phyloP scores from a whole-genome alignment of 1,140 invertebrate species.

The Charaxes varanes region DNA sequence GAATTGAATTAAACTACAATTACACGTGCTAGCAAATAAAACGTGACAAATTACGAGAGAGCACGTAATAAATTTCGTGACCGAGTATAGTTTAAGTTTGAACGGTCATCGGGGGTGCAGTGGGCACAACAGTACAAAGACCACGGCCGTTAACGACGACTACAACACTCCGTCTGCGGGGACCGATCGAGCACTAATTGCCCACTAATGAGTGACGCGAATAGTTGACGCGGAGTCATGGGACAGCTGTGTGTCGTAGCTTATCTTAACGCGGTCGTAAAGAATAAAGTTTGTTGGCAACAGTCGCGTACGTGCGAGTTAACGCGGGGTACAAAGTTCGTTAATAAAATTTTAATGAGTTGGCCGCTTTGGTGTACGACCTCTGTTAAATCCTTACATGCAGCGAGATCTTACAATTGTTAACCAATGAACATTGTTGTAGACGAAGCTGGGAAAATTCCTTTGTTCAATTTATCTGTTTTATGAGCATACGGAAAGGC shows the following conservation, averaged over 20 bases:
- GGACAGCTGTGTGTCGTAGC: conserved; percentile 1
- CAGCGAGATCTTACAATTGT: no score
- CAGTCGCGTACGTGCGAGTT: background rate
- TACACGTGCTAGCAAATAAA: conserved; percentile 1
- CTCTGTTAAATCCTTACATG: background rate
- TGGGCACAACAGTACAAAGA: no score
- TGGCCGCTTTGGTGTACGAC: background rate
- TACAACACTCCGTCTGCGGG: no score
- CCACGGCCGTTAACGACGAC: no score
- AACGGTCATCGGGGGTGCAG: conserved; percentile 4
- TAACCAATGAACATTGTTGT: no score
- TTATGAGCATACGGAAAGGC: no score
- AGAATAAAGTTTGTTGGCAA: conserved; percentile 1
- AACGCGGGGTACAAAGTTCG: no score
- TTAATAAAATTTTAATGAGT: background rate
- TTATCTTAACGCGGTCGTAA: conserved; percentile 7
- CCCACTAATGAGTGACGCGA: conserved; percentile 5
- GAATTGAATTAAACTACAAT: background rate
- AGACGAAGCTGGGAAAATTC: no score
- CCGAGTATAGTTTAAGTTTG: conserved; percentile 1
- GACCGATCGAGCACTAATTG: conserved; percentile 1
- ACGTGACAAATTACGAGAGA: conserved; percentile 4
- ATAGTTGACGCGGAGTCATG: conserved; percentile 9
- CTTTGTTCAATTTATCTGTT: no score
- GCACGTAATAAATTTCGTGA: conserved; percentile 6